Conservation (phyloP, 2,888 invertebrate genomes). For the Tiphia femorata region DNA sequence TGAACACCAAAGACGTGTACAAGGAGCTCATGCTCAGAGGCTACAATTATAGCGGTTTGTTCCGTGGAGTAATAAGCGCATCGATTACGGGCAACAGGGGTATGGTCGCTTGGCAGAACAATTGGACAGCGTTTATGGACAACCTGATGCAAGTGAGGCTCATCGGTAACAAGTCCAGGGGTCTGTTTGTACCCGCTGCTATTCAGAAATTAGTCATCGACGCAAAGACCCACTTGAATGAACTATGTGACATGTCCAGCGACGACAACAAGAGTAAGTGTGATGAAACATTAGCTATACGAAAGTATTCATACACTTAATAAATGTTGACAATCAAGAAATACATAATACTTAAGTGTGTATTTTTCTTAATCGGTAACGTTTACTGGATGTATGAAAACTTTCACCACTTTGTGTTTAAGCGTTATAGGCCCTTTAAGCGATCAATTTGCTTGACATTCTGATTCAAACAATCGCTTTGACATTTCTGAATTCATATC, state of each 20-base stretch:
- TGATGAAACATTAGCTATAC: no score
- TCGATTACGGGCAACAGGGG: background rate
- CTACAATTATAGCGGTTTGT: background rate
- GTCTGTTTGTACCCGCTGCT: background rate
- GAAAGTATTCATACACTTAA: no score
- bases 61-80: background rate
- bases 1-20: background rate
- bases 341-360: no score
- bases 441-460: no score
- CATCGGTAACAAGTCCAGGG: background rate
- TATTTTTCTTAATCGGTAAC: no score
- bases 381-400: background rate
- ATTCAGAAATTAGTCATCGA: conserved; percentile 2
- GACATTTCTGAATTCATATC: no score
- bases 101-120: background rate
- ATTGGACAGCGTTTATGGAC: background rate
- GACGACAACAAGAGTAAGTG: background rate
- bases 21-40: background rate
- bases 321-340: no score
- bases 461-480: no score
- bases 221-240: background rate
- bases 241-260: no score
- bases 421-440: no score
- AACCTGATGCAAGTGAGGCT: background rate
- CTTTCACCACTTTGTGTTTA: no score